A percentile compares a stretch with the other conserved stretches of the same genome.
phyloP scores from a whole-genome alignment of 2,888 invertebrate species.

The Epinotia nisella region DNA sequence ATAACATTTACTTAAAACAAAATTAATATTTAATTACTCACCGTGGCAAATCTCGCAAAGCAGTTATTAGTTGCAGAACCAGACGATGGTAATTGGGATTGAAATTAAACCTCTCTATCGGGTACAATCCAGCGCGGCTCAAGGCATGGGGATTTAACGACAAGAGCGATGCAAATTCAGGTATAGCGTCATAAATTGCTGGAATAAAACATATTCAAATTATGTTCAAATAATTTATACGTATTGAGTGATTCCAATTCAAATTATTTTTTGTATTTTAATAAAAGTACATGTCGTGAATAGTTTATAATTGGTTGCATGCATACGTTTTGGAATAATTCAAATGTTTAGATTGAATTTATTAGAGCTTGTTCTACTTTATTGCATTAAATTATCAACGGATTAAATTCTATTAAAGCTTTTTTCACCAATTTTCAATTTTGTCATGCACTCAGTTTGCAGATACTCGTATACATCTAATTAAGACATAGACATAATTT shows the following conservation, averaged over 20 bases:
- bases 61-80: slow-evolving; percentile 80
- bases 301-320: neutral
- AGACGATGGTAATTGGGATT: slow-evolving; percentile 77
- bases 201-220: slow-evolving; percentile 53
- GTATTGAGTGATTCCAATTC: too few relatives aligned
- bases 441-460: too few relatives aligned
- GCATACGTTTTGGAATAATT: neutral
- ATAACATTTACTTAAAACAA: neutral
- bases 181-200: slow-evolving; percentile 83
- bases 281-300: neutral
- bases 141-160: slow-evolving; percentile 83
- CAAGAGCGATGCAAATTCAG: slow-evolving; percentile 79
- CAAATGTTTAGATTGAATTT: neutral
- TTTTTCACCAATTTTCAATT: too few relatives aligned
- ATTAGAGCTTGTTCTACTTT: neutral
- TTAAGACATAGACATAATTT: too few relatives aligned
- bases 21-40: slow-evolving; percentile 55
- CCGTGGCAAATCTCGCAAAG: slow-evolving; percentile 83
- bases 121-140: slow-evolving; percentile 75
- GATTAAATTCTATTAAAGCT: too few relatives aligned
- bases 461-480: too few relatives aligned
- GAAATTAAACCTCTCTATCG: slow-evolving; percentile 70
- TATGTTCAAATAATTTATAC: neutral
- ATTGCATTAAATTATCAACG: neutral
- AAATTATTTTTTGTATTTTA: too few relatives aligned